Evolutionary conservation across 2,888 invertebrate species (phyloP), one percentile per base, ranked within the genome.

Genomic region (Creontiades dilutus): DNA sequence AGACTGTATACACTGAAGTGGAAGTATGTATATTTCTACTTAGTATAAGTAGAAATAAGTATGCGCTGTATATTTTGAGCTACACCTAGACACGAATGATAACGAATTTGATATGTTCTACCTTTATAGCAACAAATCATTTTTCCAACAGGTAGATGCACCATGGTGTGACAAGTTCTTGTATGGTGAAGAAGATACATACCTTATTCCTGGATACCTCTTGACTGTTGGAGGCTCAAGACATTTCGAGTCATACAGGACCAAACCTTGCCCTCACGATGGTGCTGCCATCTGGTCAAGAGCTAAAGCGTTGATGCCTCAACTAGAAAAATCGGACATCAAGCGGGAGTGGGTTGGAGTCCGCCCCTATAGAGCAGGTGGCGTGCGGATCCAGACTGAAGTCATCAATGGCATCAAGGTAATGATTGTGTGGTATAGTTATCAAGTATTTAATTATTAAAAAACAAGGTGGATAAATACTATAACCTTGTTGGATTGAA

Each of bases 131-230:
- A 37, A 37, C 37, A 4, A 4, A 37, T 52, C 3, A 7, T 52
- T 2, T 52, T 52, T 16, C 16, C 11, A 16, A 14, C 91, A 96
- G 95, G 95, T 96, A 0, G 95, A 95, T 89, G 98, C 98, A 0
- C 98, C 98, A 0, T 98, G 98, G 98, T 94, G 98, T 80, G 98
- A 97, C 93, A 96, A 96, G 12, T 98, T 97, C 88, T 97, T 97
- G 93, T 98, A 97, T 92, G 96, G 96, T 0, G 98, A 98, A 92
- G 95, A 95, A 90, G 97, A 97, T 92, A 96, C 97, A 0, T 98
- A 98, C 93, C 95, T 98, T 0, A 95, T 98, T 90, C 98, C 98
- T 7, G 96, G 96, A 0, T 95, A 96, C 52, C 93, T 93, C 0
- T 96, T 97, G 0, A 97, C 97, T 0, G 93, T 99, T 52, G 99